phyloP scores from a whole-genome alignment of 2,888 invertebrate genomes.

The Synergus japonicus region DNA sequence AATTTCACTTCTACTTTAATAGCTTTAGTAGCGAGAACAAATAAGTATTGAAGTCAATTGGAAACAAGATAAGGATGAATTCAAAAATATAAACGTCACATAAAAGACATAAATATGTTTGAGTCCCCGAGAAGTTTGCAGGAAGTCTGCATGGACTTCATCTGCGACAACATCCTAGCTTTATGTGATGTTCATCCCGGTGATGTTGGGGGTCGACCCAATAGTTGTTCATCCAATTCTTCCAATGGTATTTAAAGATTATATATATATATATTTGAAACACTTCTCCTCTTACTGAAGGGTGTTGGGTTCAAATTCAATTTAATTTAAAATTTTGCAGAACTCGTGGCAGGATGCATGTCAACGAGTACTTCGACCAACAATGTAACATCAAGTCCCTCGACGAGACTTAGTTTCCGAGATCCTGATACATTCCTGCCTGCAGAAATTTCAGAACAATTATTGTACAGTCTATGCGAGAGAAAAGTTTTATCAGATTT shows the following conservation, averaged over 20 bases:
- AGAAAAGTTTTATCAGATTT: conserved; percentile 81
- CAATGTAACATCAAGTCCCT: conserved; percentile 58
- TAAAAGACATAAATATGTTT: conserved; percentile 77
- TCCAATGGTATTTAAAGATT: conserved; percentile 51
- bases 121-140: conserved; percentile 82
- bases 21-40: neutral
- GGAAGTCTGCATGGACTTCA: conserved; percentile 82
- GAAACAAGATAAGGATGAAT: conserved; percentile 13
- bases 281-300: neutral
- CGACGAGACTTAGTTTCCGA: conserved; percentile 76
- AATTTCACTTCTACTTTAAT: neutral
- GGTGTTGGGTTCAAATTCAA: no score
- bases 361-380: conserved; percentile 53
- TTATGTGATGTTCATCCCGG: conserved; percentile 78
- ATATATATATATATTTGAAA: neutral
- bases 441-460: conserved; percentile 80
- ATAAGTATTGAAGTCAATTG: neutral
- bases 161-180: conserved; percentile 81
- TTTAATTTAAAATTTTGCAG: conserved; percentile 8
- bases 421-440: conserved; percentile 81
- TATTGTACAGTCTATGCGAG: conserved; percentile 80
- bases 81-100: neutral
- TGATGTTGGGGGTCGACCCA: conserved; percentile 59
- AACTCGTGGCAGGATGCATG: conserved; percentile 16
- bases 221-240: conserved; percentile 47